These are phyloP conservation scores for Dryobotodes eremita DNA, from an alignment of 2,888 invertebrate genomes.

Conservation along the genomic window DNA sequence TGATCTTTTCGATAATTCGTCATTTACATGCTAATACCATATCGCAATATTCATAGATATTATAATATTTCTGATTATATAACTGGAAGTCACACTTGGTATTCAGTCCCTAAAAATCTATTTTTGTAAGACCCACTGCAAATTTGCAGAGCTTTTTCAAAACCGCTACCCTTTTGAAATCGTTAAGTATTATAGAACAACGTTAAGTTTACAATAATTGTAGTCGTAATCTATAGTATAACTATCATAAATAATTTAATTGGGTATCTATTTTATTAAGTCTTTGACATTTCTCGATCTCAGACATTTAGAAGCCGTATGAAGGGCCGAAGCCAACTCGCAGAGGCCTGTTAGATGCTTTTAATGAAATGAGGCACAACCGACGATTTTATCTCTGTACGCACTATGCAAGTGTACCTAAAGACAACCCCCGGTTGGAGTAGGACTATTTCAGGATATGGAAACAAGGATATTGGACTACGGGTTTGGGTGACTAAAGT, in stretches of 20 bases:
- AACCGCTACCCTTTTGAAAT: neutral
- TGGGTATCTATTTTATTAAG: neutral
- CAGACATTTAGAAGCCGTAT: neutral
- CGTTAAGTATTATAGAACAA: neutral
- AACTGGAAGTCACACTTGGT: neutral
- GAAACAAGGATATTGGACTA: neutral
- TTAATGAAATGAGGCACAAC: neutral
- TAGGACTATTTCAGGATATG: neutral
- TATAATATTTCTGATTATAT: neutral
- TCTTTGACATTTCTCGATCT: neutral
- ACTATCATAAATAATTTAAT: neutral
- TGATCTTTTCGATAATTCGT: constrained; percentile 48
- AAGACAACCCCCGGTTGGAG: neutral
- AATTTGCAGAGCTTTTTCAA: neutral
- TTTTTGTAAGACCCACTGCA: neutral
- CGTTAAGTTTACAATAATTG: neutral
- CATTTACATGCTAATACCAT: constrained; percentile 22
- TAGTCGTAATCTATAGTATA: neutral
- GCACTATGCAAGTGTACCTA: neutral
- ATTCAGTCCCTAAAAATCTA: neutral
- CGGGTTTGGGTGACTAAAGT: neutral
- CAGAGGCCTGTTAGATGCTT: neutral
- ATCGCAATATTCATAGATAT: neutral
- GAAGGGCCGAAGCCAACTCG: neutral
- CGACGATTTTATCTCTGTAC: neutral